Evolutionary conservation across 2,797 vertebrate species (phyloP).

Genomic region (Clarias fuscus): DNA sequence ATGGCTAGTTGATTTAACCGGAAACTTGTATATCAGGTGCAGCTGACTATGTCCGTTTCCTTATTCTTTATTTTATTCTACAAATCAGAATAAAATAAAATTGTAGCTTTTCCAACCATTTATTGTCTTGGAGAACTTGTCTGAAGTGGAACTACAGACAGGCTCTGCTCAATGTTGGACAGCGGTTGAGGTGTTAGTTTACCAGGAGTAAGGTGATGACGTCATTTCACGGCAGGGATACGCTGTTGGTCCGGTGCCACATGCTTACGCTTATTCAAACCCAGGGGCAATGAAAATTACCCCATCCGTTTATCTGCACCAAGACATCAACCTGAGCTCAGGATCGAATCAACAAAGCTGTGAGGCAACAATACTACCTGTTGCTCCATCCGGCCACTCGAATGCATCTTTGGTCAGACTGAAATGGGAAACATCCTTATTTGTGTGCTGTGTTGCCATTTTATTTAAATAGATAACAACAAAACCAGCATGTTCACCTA

Average conservation of each 20-base stretch:
- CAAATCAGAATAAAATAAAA: conserved; percentile 6
- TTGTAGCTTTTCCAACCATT: background rate
- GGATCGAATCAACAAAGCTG: background rate
- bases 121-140: no score
- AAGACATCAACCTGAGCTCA: background rate
- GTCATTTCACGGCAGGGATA: background rate
- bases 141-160: background rate
- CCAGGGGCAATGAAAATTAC: background rate
- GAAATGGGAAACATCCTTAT: background rate
- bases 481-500: background rate
- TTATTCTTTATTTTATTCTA: conserved; percentile 1
- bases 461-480: background rate
- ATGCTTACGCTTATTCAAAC: background rate
- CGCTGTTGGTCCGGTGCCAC: background rate
- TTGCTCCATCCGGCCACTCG: background rate
- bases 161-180: no score
- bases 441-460: background rate
- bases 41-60: background rate
- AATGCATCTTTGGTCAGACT: background rate
- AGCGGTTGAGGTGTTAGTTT: background rate
- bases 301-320: background rate
- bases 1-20: background rate
- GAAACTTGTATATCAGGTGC: background rate
- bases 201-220: background rate
- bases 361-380: background rate